phyloP scores from a whole-genome alignment of 2,888 invertebrate species.

The Amphipyra tragopoginis region DNA sequence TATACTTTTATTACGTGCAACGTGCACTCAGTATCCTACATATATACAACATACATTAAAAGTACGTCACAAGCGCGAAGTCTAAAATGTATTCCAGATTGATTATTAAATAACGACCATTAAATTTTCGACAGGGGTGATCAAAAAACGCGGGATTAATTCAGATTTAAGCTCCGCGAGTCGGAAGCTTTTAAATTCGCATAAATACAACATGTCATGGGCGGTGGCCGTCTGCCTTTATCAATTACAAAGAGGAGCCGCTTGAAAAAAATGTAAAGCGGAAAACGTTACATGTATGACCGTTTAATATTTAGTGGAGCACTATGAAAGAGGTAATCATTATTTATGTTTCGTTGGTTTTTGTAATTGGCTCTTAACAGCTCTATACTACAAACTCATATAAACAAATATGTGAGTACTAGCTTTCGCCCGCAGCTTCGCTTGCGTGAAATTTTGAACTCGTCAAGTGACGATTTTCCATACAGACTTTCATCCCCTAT shows the following conservation, averaged over 20 bases:
- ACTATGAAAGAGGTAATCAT: constrained; percentile 16
- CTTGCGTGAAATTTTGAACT: too few species aligned
- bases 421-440: too few species aligned
- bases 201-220: constrained; percentile 87
- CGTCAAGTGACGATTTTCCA: too few species aligned
- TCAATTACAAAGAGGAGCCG: constrained; percentile 82
- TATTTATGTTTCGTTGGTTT: constrained; percentile 8
- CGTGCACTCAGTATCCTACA: not conserved
- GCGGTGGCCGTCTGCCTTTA: constrained; percentile 80
- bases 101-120: constrained; percentile 76
- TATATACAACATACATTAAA: constrained; percentile 7
- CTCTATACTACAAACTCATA: not conserved
- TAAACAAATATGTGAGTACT: too few species aligned
- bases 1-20: not conserved
- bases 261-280: constrained; percentile 76
- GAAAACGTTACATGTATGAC: constrained; percentile 69
- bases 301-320: constrained; percentile 76
- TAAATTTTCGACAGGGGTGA: constrained; percentile 73
- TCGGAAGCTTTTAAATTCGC: constrained; percentile 86
- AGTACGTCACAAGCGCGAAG: constrained; percentile 26
- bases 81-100: constrained; percentile 58
- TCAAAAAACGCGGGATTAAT: constrained; percentile 82
- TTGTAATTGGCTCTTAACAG: constrained; percentile 14
- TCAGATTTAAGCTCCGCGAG: constrained; percentile 81
- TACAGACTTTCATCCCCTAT: too few species aligned